phyloP scores from a whole-genome alignment of 2,888 invertebrate species.

The Agrilus mali region DNA sequence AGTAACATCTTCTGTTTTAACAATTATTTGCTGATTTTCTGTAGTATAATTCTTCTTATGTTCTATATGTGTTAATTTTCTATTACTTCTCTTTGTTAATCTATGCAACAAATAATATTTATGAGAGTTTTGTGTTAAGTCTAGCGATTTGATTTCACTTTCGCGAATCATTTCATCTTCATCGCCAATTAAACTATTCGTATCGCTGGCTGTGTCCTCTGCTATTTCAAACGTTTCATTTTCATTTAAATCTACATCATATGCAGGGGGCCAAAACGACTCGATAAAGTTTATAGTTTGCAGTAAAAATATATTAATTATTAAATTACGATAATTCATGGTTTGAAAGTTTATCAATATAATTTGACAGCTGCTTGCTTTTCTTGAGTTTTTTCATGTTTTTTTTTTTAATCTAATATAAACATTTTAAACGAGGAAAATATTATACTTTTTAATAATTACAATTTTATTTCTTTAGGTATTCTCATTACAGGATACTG shows the following conservation, averaged over 20 bases:
- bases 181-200: conserved; percentile 28
- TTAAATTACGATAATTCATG: no score
- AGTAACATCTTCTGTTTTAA: conserved; percentile 4
- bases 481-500: conserved; percentile 51
- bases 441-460: background rate
- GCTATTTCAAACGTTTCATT: conserved; percentile 29
- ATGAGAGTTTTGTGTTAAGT: conserved; percentile 19
- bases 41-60: conserved; percentile 1
- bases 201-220: conserved; percentile 26
- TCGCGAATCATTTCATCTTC: conserved; percentile 34
- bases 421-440: no score
- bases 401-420: no score
- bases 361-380: no score
- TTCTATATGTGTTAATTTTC: conserved; percentile 9
- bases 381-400: no score
- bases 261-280: conserved; percentile 28
- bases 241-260: conserved; percentile 26
- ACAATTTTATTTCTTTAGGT: conserved; percentile 40
- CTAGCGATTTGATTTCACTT: conserved; percentile 18
- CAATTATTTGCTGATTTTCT: conserved; percentile 5
- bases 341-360: no score
- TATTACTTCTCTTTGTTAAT: conserved; percentile 24
- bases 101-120: conserved; percentile 29
- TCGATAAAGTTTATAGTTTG: no score
- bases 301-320: no score